Conservation (phyloP, 2,888 invertebrate genomes). For the Erpobdella octoculata region DNA sequence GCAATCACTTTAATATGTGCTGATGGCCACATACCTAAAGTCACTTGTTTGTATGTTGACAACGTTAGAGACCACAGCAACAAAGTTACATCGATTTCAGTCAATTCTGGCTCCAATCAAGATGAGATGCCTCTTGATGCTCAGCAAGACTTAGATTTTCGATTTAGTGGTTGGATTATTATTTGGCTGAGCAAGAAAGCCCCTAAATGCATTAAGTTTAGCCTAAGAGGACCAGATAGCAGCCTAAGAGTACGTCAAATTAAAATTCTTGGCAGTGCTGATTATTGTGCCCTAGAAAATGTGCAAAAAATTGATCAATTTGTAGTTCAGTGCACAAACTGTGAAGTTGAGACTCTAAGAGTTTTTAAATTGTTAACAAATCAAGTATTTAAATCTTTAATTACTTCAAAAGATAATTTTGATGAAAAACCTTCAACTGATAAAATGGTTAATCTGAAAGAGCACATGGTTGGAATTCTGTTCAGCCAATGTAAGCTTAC, state of each 20-base stretch:
- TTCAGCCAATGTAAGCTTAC: constrained; percentile 88
- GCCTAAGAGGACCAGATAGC: constrained; percentile 69
- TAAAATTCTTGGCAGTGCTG: constrained; percentile 49
- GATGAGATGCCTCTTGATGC: constrained; percentile 70
- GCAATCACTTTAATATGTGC: constrained; percentile 63
- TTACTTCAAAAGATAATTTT: constrained; percentile 54
- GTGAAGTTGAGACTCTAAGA: constrained; percentile 80
- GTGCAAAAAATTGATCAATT: constrained; percentile 43
- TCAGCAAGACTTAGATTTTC: constrained; percentile 74
- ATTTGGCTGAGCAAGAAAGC: constrained; percentile 64
- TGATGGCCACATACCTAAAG: constrained; percentile 62
- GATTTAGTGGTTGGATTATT: constrained; percentile 81
- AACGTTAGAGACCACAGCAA: constrained; percentile 82
- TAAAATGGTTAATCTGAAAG: constrained; percentile 63
- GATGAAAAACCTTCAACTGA: constrained; percentile 7
- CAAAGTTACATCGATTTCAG: constrained; percentile 76
- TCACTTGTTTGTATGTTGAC: constrained; percentile 82
- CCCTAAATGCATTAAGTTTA: constrained; percentile 38
- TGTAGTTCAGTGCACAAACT: constrained; percentile 73
- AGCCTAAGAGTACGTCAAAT: constrained; percentile 78
- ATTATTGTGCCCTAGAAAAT: constrained; percentile 53
- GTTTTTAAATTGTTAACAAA: constrained; percentile 85
- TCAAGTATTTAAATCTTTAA: constrained; percentile 82
- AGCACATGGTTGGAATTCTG: constrained; percentile 90
- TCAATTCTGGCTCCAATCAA: constrained; percentile 71